A percentile compares a stretch with the other conserved stretches of the same genome.
Conservation (phyloP, 1,140 invertebrate genomes). For the Aricia agestis region DNA sequence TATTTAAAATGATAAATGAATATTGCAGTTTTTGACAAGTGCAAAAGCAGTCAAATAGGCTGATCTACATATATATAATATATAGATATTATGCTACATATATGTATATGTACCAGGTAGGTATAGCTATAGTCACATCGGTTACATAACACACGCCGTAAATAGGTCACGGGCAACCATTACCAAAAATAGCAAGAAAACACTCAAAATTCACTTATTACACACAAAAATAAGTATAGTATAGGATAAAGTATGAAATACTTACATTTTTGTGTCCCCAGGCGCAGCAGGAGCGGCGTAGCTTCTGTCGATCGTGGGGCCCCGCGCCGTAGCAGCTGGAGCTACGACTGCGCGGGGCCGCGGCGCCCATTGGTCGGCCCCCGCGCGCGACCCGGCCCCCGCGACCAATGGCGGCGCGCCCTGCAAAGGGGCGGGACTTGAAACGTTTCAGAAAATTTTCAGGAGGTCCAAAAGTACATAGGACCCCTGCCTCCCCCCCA, state of each 20-base stretch:
- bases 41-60: not conserved
- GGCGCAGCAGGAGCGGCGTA: slow-evolving; percentile 65
- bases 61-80: not conserved
- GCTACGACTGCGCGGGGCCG: slow-evolving; percentile 67
- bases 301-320: slow-evolving; percentile 68
- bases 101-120: not conserved
- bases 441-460: slow-evolving; percentile 72
- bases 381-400: slow-evolving; percentile 43
- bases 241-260: slow-evolving; percentile 35
- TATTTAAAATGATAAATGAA: no score
- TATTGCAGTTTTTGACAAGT: no score
- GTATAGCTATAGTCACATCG: not conserved
- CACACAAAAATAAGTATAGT: slow-evolving; percentile 17
- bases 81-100: no score
- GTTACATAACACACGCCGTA: not conserved
- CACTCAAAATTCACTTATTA: not conserved
- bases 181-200: not conserved
- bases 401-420: slow-evolving; percentile 48
- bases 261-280: slow-evolving; percentile 70
- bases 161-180: not conserved
- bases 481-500: slow-evolving; percentile 41
- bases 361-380: slow-evolving; percentile 53
- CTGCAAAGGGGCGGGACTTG: slow-evolving; percentile 65
- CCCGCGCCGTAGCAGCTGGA: slow-evolving; percentile 52
- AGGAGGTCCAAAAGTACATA: slow-evolving; percentile 57